Conservation (phyloP, 2,113 vertebrate genomes). For the Myrmophylax atrothorax region DNA sequence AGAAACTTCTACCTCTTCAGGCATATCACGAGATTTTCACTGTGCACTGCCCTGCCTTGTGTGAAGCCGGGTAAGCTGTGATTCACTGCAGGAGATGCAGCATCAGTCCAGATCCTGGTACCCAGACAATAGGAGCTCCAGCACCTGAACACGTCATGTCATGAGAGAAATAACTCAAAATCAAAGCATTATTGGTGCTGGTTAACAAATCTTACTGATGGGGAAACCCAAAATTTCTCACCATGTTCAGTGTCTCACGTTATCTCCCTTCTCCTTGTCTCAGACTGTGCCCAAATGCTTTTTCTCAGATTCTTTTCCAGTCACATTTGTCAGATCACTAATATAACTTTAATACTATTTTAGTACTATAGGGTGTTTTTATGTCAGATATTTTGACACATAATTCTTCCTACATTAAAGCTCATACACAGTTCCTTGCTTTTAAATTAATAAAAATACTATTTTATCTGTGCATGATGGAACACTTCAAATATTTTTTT, state of each 20-base stretch:
- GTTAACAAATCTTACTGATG: background rate
- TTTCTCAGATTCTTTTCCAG: background rate
- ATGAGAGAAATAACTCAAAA: background rate
- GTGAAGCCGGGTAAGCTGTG: background rate
- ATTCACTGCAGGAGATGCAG: background rate
- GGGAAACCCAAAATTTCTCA: background rate
- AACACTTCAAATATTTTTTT: background rate
- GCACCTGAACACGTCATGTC: background rate
- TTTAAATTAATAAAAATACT: background rate
- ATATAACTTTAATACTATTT: background rate
- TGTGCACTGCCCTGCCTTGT: background rate
- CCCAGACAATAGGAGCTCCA: background rate
- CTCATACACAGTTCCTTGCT: background rate
- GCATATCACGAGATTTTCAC: background rate
- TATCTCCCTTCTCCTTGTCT: background rate
- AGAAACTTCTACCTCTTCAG: background rate
- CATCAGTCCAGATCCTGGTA: background rate
- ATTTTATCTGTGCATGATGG: background rate
- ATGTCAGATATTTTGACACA: background rate
- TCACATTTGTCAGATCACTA: background rate
- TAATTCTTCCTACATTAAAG: background rate
- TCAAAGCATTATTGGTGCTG: background rate
- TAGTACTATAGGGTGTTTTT: background rate
- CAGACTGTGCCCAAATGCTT: background rate
- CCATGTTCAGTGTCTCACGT: rapidly evolving